Evolutionary conservation across 2,888 invertebrate species (phyloP).

Genomic region (Gasteruption jaculator): DNA sequence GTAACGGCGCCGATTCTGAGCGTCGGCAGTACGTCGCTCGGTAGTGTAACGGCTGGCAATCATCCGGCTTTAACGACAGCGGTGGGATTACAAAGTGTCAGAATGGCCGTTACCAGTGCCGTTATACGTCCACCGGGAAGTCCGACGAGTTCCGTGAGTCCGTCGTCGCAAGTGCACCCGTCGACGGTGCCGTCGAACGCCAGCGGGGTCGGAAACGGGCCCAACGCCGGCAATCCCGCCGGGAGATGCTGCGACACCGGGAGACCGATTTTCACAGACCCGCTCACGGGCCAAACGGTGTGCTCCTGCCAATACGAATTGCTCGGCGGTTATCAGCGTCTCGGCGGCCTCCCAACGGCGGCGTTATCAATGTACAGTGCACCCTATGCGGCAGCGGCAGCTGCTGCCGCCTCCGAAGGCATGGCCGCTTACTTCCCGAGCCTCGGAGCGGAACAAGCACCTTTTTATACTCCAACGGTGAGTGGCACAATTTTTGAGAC

Average conservation of each 20-base stretch:
- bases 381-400: conserved; percentile 66
- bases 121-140: conserved; percentile 55
- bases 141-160: conserved; percentile 55
- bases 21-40: conserved; percentile 35
- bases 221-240: conserved; percentile 34
- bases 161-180: conserved; percentile 54
- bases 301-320: conserved; percentile 90
- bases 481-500: too few relatives aligned
- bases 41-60: conserved; percentile 38
- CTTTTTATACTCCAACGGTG: conserved; percentile 81
- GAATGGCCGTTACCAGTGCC: conserved; percentile 55
- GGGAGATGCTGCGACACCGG: conserved; percentile 87
- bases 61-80: conserved; percentile 34
- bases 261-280: conserved; percentile 85
- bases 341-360: conserved; percentile 65
- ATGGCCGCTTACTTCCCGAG: conserved; percentile 86
- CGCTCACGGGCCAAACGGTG: conserved; percentile 81
- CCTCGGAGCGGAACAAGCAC: conserved; percentile 78
- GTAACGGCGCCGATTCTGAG: conserved; percentile 36
- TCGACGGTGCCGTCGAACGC: conserved; percentile 54
- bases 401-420: conserved; percentile 59
- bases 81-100: conserved; percentile 44
- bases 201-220: conserved; percentile 52
- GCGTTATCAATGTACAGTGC: conserved; percentile 76
- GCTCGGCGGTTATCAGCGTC: conserved; percentile 76